phyloP scores from a whole-genome alignment of 2,113 vertebrate genomes.

The Paramisgurnus dabryanus region DNA sequence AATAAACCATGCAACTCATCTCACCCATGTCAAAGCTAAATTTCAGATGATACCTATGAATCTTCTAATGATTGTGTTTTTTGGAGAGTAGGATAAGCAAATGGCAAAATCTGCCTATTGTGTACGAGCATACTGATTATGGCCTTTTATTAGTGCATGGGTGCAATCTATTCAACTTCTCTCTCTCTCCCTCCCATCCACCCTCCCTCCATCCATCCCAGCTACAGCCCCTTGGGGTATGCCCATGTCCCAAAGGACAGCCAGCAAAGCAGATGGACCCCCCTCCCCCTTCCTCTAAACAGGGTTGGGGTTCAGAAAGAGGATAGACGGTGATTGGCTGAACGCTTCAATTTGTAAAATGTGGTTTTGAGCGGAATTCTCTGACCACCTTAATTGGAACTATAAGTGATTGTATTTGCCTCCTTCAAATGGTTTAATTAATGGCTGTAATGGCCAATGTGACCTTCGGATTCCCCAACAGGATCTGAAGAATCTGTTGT shows the following conservation, averaged over 20 bases:
- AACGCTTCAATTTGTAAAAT: conserved; percentile 44
- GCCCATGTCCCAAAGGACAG: conserved; percentile 73
- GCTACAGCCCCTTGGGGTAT: conserved; percentile 76
- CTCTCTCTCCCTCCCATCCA: conserved; percentile 59
- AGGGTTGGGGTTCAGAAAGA: conserved; percentile 49
- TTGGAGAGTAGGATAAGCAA: conserved; percentile 56
- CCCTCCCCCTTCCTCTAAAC: conserved; percentile 61
- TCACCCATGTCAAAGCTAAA: conserved; percentile 44
- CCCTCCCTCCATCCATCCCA: conserved; percentile 63
- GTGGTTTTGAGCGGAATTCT: conserved; percentile 26
- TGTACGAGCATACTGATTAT: conserved; percentile 76
- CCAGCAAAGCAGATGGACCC: conserved; percentile 79
- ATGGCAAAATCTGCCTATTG: conserved; percentile 63
- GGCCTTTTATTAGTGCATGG: conserved; percentile 79
- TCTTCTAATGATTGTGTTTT: conserved; percentile 66
- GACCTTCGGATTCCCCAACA: conserved; percentile 34
- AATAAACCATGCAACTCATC: conserved; percentile 46
- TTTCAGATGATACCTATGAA: conserved; percentile 50
- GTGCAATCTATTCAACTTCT: conserved; percentile 80
- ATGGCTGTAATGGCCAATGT: neutral
- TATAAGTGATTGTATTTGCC: conserved; percentile 27
- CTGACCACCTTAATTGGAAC: conserved; percentile 27
- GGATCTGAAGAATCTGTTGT: neutral
- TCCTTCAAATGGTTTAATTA: conserved; percentile 28
- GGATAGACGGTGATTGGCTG: conserved; percentile 42